These are phyloP conservation scores for Cryptocephalus primarius DNA, from an alignment of 2,888 invertebrate species.

Conservation along the genomic window DNA sequence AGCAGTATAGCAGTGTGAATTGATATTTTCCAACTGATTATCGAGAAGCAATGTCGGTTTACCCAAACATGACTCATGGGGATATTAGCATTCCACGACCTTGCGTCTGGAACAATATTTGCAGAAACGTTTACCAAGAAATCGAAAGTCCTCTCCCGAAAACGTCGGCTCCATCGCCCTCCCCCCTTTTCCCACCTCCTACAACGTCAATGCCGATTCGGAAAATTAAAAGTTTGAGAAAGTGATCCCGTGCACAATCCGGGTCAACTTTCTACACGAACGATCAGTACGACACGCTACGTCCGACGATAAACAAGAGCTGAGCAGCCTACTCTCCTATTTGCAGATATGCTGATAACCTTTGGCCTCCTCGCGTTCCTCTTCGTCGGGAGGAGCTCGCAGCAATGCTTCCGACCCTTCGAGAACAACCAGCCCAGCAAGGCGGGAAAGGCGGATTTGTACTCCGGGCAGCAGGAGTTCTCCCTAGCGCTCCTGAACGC, in stretches of 20 bases:
- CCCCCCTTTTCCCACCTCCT: background rate
- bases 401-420: slow-evolving; percentile 41
- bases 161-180: too few relatives aligned
- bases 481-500: slow-evolving; percentile 59
- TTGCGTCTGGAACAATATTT: too few relatives aligned
- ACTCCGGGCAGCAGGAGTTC: slow-evolving; percentile 53
- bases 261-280: slow-evolving; percentile 25
- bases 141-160: too few relatives aligned
- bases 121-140: too few relatives aligned
- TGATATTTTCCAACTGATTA: too few relatives aligned
- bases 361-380: slow-evolving; percentile 25
- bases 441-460: slow-evolving; percentile 36
- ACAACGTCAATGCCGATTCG: slow-evolving; percentile 18
- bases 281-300: slow-evolving; percentile 9
- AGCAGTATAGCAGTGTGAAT: too few relatives aligned
- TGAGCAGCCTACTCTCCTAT: background rate
- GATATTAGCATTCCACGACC: too few relatives aligned
- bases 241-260: slow-evolving; percentile 22
- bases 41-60: too few relatives aligned
- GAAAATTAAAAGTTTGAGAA: slow-evolving; percentile 20
- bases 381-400: slow-evolving; percentile 4
- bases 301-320: slow-evolving; percentile 4
- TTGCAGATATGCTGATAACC: slow-evolving; percentile 34
- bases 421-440: slow-evolving; percentile 27
- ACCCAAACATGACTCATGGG: too few relatives aligned